A percentile compares a stretch with the other conserved stretches of the same genome.
phyloP scores from a whole-genome alignment of 2,888 invertebrate species.

The Bugulina stolonifera region DNA sequence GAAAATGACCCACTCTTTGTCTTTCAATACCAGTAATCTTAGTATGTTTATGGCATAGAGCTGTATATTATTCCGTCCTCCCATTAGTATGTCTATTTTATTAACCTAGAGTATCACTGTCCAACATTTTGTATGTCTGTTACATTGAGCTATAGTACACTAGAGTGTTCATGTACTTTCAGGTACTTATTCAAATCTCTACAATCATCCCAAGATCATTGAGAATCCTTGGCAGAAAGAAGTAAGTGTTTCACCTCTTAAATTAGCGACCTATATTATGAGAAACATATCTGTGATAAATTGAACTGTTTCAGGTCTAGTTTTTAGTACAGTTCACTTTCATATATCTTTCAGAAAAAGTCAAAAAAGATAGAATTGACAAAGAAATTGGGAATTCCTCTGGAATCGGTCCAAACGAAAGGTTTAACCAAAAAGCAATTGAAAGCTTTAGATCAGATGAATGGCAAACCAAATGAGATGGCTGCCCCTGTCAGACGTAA shows the following conservation, averaged over 20 bases:
- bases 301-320: no score
- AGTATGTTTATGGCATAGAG: no score
- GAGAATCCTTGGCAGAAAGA: constrained; percentile 38
- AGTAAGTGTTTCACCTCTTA: constrained; percentile 25
- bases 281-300: no score
- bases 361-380: constrained; percentile 36
- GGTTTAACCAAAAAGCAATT: constrained; percentile 42
- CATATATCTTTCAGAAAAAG: constrained; percentile 27
- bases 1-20: no score
- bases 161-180: no score
- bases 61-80: no score
- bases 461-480: constrained; percentile 29
- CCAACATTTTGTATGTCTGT: no score
- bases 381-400: constrained; percentile 37
- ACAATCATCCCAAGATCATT: constrained; percentile 75
- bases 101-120: no score
- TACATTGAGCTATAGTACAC: no score
- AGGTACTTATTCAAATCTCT: constrained; percentile 79
- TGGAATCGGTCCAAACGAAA: constrained; percentile 33
- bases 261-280: neutral
- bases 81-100: no score
- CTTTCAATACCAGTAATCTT: no score
- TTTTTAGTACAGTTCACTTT: no score
- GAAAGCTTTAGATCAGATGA: constrained; percentile 32
- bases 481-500: constrained; percentile 39